These are phyloP conservation scores for Mimachlamys varia DNA, from an alignment of 2,888 invertebrate species.

Conservation along the genomic window DNA sequence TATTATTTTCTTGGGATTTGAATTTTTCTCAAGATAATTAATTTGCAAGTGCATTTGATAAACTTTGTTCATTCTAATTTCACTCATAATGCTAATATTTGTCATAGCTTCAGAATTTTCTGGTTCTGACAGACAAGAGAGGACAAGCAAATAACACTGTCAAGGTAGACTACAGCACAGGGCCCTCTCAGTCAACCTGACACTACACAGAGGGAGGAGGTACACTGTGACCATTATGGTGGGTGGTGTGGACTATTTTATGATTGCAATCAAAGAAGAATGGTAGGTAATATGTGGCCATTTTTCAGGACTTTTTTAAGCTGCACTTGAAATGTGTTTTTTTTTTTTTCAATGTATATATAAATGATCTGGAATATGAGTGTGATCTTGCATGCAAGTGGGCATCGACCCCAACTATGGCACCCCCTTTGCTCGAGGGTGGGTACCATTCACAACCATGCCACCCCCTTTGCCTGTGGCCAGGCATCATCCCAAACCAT, in stretches of 20 bases:
- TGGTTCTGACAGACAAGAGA: background rate
- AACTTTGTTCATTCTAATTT: conserved; percentile 20
- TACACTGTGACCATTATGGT: background rate
- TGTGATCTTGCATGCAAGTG: background rate
- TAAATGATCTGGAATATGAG: background rate
- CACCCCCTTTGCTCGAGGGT: background rate
- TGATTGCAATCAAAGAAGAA: background rate
- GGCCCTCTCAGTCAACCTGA: background rate
- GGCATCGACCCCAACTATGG: background rate
- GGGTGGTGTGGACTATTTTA: background rate
- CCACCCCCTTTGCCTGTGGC: background rate
- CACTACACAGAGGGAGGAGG: background rate
- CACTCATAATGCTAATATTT: background rate
- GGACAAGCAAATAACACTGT: background rate
- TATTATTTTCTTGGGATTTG: background rate
- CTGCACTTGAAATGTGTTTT: conserved; percentile 28
- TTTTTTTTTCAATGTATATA: conserved; percentile 2
- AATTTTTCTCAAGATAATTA: background rate
- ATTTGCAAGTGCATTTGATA: background rate
- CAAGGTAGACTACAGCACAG: background rate
- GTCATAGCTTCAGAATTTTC: background rate
- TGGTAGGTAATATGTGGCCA: conserved; percentile 15
- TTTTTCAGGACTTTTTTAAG: conserved; percentile 24
- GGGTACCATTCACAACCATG: background rate
- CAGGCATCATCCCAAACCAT: background rate